Conservation (phyloP, 2,797 vertebrate genomes). For the Pseudochromis fuscus region DNA sequence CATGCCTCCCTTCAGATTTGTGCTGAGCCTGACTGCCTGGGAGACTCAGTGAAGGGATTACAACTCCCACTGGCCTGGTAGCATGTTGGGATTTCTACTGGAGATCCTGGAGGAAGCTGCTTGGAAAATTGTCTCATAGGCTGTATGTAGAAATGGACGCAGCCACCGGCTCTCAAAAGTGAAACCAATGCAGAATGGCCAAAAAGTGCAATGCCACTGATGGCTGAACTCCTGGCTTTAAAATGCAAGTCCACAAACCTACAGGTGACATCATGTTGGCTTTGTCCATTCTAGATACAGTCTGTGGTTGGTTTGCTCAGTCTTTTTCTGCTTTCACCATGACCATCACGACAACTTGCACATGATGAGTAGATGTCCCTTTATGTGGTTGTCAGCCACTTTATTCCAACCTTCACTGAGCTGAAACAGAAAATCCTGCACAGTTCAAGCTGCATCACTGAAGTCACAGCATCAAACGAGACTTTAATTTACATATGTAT, state of each 20-base stretch:
- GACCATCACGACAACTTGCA: neutral
- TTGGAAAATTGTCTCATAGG: neutral
- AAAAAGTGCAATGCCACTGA: too few species aligned
- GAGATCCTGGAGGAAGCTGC: neutral
- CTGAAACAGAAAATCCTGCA: neutral
- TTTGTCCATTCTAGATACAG: too few species aligned
- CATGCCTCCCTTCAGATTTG: neutral
- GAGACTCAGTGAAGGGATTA: neutral
- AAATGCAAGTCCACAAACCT: too few species aligned
- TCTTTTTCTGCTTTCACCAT: neutral
- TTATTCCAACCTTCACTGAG: constrained; percentile 5
- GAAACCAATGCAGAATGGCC: too few species aligned
- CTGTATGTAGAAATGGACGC: too few species aligned
- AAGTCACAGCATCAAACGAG: constrained; percentile 36
- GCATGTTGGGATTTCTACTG: neutral
- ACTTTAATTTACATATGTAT: constrained; percentile 25
- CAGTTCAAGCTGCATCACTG: neutral
- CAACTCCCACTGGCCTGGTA: neutral
- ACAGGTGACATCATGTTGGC: too few species aligned
- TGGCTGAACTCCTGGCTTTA: too few species aligned
- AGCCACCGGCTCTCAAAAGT: too few species aligned
- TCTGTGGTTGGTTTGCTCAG: neutral
- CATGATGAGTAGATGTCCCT: neutral
- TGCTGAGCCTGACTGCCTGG: neutral
- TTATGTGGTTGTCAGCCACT: neutral